Conservation (phyloP, 2,888 invertebrate genomes). For the Criorhina ranunculi region DNA sequence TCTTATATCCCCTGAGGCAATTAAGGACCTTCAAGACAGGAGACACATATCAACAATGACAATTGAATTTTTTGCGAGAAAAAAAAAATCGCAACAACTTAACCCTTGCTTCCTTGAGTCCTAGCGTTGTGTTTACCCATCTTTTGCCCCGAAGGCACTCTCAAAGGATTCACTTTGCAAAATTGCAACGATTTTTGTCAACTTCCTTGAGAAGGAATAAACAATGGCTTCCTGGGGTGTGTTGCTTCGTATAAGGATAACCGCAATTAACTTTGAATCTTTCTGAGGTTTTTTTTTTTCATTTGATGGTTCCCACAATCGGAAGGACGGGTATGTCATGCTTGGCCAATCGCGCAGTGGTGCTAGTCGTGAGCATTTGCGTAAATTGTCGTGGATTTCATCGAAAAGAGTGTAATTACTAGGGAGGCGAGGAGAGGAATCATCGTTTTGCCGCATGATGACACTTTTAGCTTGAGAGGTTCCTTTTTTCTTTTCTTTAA, state of each 20-base stretch:
- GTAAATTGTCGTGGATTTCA: slow-evolving; percentile 54
- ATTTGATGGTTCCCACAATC: slow-evolving; percentile 65
- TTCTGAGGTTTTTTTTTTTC: slow-evolving; percentile 60
- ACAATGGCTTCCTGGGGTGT: not conserved
- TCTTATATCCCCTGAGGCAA: not conserved
- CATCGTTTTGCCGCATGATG: slow-evolving; percentile 58
- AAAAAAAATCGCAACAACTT: slow-evolving; percentile 12
- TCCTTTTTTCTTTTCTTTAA: slow-evolving; percentile 22
- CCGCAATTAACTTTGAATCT: slow-evolving; percentile 56
- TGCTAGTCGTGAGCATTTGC: slow-evolving; percentile 30
- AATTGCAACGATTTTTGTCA: slow-evolving; percentile 43
- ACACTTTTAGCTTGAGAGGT: slow-evolving; percentile 9
- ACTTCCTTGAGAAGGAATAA: slow-evolving; percentile 37
- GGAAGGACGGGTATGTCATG: slow-evolving; percentile 27
- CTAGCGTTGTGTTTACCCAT: slow-evolving; percentile 20
- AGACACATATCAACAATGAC: not conserved
- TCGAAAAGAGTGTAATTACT: slow-evolving; percentile 41
- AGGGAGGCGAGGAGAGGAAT: slow-evolving; percentile 13
- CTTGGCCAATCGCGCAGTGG: slow-evolving; percentile 33
- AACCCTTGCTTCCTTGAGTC: slow-evolving; percentile 24
- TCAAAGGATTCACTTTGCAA: slow-evolving; percentile 7
- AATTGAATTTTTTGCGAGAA: not conserved
- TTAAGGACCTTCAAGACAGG: slow-evolving; percentile 3
- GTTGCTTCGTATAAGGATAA: slow-evolving; percentile 37
- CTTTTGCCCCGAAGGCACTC: slow-evolving; percentile 30